Evolutionary conservation across 2,888 invertebrate genomes (phyloP), one percentile per base, ranked within the genome.

Genomic region (Alsophila aescularia): DNA sequence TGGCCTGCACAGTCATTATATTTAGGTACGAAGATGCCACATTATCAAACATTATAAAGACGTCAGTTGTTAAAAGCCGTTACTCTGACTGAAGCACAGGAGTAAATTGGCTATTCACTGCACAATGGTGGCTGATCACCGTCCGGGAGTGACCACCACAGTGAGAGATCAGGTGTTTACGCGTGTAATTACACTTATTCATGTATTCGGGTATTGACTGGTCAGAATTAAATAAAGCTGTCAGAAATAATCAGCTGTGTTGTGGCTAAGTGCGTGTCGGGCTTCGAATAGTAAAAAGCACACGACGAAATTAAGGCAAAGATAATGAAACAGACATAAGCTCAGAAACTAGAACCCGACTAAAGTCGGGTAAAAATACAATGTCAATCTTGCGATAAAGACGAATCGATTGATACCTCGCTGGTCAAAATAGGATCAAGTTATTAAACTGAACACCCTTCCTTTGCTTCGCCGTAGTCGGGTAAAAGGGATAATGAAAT

Each of bases 81-180:
- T 60, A 51, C 15, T 41, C 60, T 74, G 73, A 77, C 60, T 74
- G 73, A 77, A 77, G 58, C 54, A 67, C 72, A 72, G 74, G 71
- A 73, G 75, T 85, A 83, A 85, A 86, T 85, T 85, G 79, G 70
- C 78, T 79, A 85, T 87, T 87, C 79, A 83, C 48, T 15, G 37
- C 56, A 69, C 63, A 66, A 61, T 65, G 61, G 58, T 60, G 60
- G 64, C 58, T 63, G 70, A 68, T 70, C 60, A 64, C 63, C 64
- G 63, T 21, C 43, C 41, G 43, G 51, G 43, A 36, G 35, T 27
- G 39, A 63, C 57, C 66, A 34, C 32, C 50, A 80, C 81, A 78
- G 79, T 80, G 72, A 73, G 64, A 77, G 72, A 77, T 79, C 73
- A 73, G 57, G 58, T 62, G 66, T 70, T 71, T 72, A 75, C 67